Base-by-base conservation (phyloP, 1,140 invertebrate species). In the Nilaparvata lugens region DNA sequence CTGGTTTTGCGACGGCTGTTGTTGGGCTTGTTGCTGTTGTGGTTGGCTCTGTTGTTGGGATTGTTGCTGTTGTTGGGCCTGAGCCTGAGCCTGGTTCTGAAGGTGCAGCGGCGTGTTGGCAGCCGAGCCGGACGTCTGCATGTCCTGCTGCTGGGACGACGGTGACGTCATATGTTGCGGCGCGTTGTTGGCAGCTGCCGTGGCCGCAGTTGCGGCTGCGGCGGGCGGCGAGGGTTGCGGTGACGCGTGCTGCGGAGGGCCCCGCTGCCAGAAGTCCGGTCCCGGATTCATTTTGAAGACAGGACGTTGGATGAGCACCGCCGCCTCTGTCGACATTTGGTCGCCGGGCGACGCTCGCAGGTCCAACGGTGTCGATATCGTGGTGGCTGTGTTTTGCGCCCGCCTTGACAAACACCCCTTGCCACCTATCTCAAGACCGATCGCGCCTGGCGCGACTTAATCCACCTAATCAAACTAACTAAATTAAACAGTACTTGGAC, bases 261-360 rank as follows among this genome's bases (percentile, higher is more conserved):
- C 65, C 18, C 67, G 52, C 19, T 68, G 65, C 69, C 69, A 70
- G 42, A 67, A 68, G 43, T 70, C 69, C 5, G 65, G 58, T 11
- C 65, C 57, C 28, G 69, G 67, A 59, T 70, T 70, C 69, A 70
- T 70, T 58, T 70, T 70, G 65, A 70, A 70, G 53, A 70, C 69
- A 16, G 69, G 69, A 59, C 69, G 58, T 59, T 70, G 69, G 52
- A 70, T 64, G 53, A 70, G 65, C 56, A 70, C 68, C 31, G 67
- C 63, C 58, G 68, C 66, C 54, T 68, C 66, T 21, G 66, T 59
- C 60, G 66, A 65, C 65, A 66, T 63, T 45, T 35, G 40, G 61
- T 65, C 64, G 63, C 65, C 65, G 53, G 64, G 61, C 16, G 68
- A 67, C 60, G 66, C 62, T 61, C 67, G 60, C 21, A 70, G 62